Conservation (phyloP, 1,140 invertebrate genomes). For the Drosophila mauritiana region DNA sequence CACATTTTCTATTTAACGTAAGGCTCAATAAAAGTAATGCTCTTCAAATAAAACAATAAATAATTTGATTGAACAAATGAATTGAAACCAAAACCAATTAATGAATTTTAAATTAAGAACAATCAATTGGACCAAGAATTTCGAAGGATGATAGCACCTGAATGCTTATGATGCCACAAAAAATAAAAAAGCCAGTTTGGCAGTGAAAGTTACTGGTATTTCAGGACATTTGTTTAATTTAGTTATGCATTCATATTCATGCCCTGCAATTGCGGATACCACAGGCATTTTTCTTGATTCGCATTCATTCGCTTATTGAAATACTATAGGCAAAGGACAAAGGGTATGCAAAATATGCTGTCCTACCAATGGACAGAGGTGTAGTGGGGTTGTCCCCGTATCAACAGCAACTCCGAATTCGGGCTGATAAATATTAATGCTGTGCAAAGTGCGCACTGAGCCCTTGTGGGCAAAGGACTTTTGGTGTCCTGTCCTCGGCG, state of each 20-base stretch:
- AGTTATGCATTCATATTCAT: constrained; percentile 12
- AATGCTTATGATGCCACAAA: neutral
- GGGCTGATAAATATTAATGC: constrained; percentile 80
- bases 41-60: neutral
- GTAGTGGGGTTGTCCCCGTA: constrained; percentile 6
- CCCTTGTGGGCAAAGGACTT: constrained; percentile 80
- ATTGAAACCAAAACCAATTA: neutral
- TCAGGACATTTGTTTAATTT: constrained; percentile 10
- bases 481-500: constrained; percentile 32
- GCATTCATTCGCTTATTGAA: constrained; percentile 65
- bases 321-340: constrained; percentile 49
- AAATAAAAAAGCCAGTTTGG: too few species aligned
- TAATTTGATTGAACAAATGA: neutral
- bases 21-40: neutral
- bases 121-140: neutral
- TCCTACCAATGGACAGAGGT: constrained; percentile 25
- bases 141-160: neutral
- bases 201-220: neutral
- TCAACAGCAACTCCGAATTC: constrained; percentile 58
- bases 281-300: constrained; percentile 21
- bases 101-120: neutral
- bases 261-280: constrained; percentile 13
- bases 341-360: constrained; percentile 68
- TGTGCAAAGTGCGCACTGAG: constrained; percentile 79
- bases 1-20: neutral